These are phyloP conservation scores for Mongoloraphidia duomilia DNA, from an alignment of 2,888 invertebrate species.

Conservation along the genomic window DNA sequence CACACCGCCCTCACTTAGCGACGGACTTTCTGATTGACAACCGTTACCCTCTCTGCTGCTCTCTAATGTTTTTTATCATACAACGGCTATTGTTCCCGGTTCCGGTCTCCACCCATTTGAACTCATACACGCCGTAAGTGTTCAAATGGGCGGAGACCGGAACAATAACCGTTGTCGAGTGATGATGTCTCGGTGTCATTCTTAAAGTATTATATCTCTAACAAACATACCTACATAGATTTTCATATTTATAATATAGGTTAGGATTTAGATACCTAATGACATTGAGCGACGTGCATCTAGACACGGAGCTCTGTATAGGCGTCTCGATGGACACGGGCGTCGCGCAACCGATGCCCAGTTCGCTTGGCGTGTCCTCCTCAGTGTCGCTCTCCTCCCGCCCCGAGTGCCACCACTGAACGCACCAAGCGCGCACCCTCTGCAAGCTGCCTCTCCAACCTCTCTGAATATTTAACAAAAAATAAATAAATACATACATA, in stretches of 20 bases:
- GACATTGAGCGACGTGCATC: slow-evolving; percentile 73
- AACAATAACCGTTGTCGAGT: no score
- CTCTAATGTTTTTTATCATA: no score
- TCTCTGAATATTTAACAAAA: background rate
- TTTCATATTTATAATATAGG: background rate
- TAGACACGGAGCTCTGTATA: slow-evolving; percentile 70
- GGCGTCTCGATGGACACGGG: slow-evolving; percentile 78
- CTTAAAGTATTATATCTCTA: no score
- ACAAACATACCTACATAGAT: no score
- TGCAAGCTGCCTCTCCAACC: slow-evolving; percentile 23
- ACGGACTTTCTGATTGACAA: no score
- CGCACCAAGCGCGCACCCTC: slow-evolving; percentile 58
- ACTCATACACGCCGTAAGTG: no score
- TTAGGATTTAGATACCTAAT: slow-evolving; percentile 33
- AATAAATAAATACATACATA: background rate
- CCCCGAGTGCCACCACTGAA: slow-evolving; percentile 85
- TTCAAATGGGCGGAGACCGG: no score
- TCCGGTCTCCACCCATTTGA: no score
- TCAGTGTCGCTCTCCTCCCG: slow-evolving; percentile 68
- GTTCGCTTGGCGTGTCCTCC: slow-evolving; percentile 63
- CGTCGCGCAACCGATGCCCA: slow-evolving; percentile 55
- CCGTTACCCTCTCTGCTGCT: no score
- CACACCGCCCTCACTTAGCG: no score
- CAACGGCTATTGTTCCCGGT: no score
- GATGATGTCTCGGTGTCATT: no score